These are phyloP conservation scores for Xenopus laevis DNA, from an alignment of 2,113 vertebrate genomes.

Conservation along the genomic window DNA sequence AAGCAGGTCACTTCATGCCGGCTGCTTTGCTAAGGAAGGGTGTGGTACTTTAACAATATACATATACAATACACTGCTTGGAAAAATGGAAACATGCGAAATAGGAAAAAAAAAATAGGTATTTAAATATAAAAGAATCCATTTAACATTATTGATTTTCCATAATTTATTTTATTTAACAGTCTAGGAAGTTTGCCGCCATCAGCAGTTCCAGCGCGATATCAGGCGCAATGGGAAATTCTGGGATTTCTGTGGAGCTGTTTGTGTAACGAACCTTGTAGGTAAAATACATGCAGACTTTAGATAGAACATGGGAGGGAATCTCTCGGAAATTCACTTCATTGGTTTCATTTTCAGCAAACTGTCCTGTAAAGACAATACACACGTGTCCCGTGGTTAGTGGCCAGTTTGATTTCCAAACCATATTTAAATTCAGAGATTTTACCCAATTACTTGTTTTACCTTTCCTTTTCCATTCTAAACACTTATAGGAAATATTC, in stretches of 20 bases:
- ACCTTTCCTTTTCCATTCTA: no score
- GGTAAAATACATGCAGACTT: slow-evolving; percentile 99
- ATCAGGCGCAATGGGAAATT: slow-evolving; percentile 97
- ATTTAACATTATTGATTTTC: slow-evolving; percentile 48
- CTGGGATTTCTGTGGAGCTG: slow-evolving; percentile 97
- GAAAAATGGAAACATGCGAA: slow-evolving; percentile 36
- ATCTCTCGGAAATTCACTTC: slow-evolving; percentile 98
- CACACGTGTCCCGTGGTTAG: no score
- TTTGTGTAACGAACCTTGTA: slow-evolving; percentile 99
- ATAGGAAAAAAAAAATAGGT: slow-evolving; percentile 52
- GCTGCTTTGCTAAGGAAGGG: no score
- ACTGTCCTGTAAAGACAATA: slow-evolving; percentile 78
- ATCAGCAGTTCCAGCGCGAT: slow-evolving; percentile 98
- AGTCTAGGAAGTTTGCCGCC: slow-evolving; percentile 99
- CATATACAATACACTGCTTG: slow-evolving; percentile 61
- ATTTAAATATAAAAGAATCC: slow-evolving; percentile 76
- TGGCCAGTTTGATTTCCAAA: neutral
- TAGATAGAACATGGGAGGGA: slow-evolving; percentile 95
- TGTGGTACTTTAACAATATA: slow-evolving; percentile 46
- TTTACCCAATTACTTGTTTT: no score
- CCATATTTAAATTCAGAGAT: no score
- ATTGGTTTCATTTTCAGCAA: slow-evolving; percentile 98
- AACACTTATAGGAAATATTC: no score
- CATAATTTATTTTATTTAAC: slow-evolving; percentile 90
- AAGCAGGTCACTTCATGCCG: no score